phyloP scores from a whole-genome alignment of 1,140 invertebrate genomes.

The Homalodisca vitripennis region DNA sequence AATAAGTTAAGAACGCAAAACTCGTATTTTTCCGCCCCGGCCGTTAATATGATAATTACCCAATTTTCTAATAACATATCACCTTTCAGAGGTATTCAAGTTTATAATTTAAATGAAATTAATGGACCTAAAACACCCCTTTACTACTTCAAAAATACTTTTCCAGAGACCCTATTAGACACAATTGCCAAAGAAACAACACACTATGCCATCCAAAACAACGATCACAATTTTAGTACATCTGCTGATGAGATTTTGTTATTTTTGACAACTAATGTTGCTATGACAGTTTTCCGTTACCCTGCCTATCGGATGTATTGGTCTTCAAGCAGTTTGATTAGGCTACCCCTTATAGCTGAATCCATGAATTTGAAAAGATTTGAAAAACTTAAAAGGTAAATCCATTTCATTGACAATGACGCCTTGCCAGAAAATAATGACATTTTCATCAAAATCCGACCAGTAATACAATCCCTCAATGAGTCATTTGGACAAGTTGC shows the following conservation, averaged over 20 bases:
- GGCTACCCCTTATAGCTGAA: constrained; percentile 9
- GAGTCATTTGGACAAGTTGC: constrained; percentile 17
- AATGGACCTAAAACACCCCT: no score
- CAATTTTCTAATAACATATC: no score
- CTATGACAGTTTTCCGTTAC: not conserved
- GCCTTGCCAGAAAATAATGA: constrained; percentile 34
- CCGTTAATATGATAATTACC: no score
- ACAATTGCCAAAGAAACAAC: no score
- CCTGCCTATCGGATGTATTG: constrained; percentile 21
- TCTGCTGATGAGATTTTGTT: not conserved
- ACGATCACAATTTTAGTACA: no score
- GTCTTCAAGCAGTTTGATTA: not conserved
- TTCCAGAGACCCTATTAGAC: no score
- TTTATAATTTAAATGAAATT: no score
- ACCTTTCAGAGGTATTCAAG: no score
- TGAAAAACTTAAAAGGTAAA: constrained; percentile 15
- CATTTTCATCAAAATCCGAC: constrained; percentile 36
- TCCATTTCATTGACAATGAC: constrained; percentile 34
- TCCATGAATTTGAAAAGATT: constrained; percentile 14
- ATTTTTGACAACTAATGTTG: not conserved
- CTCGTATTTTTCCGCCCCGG: no score
- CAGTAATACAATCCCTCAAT: constrained; percentile 25
- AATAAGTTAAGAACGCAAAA: no score
- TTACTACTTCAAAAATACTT: no score
- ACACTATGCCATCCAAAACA: no score